These are phyloP conservation scores for Popillia japonica DNA, from an alignment of 1,140 invertebrate species.

Conservation along the genomic window DNA sequence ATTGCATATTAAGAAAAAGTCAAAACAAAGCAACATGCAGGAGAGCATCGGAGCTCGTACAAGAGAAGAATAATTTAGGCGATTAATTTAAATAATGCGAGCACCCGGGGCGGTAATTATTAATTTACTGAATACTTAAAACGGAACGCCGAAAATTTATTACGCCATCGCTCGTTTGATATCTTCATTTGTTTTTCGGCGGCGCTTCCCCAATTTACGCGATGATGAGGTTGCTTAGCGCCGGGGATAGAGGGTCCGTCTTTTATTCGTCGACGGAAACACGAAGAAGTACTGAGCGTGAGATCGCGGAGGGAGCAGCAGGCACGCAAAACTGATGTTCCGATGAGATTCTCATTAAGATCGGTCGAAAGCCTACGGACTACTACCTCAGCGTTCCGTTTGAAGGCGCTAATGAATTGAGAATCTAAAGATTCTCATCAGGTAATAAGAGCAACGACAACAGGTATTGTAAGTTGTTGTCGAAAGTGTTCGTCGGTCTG, in stretches of 20 bases:
- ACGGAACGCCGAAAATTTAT: constrained; percentile 28
- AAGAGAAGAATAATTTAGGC: constrained; percentile 14
- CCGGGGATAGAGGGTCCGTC: neutral
- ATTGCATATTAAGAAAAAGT: too few relatives aligned
- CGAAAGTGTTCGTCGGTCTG: neutral
- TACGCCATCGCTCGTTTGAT: constrained; percentile 4
- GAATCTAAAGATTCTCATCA: neutral
- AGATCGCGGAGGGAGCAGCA: neutral
- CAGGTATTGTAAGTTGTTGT: neutral
- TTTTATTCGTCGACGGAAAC: neutral
- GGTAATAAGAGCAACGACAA: constrained; percentile 10
- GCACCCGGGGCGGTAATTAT: constrained; percentile 15
- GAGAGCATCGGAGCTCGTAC: neutral
- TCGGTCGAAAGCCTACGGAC: neutral
- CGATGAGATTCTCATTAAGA: constrained; percentile 33
- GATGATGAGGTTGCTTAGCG: neutral
- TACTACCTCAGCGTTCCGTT: neutral
- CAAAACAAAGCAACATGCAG: neutral
- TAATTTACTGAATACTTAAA: constrained; percentile 35
- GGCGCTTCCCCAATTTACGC: neutral
- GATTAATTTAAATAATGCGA: constrained; percentile 34
- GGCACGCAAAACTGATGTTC: constrained; percentile 19
- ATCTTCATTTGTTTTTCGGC: constrained; percentile 28
- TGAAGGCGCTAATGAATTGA: constrained; percentile 23
- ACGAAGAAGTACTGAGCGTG: neutral